Conservation (phyloP, 2,113 vertebrate species). For the Phyllostomus discolor region DNA sequence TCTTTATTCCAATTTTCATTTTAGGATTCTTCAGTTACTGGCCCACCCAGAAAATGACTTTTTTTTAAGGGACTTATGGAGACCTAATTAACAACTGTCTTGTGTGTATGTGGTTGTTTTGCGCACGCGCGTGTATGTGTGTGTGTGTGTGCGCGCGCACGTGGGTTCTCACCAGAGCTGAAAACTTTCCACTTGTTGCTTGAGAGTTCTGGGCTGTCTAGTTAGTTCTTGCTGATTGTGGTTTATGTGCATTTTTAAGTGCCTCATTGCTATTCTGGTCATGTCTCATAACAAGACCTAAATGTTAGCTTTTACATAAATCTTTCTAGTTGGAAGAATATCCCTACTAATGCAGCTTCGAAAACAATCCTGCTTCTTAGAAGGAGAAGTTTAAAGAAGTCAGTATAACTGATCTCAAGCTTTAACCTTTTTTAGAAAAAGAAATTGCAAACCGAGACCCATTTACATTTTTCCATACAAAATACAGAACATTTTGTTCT, state of each 20-base stretch:
- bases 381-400: neutral
- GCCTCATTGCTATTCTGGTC: conserved; percentile 3
- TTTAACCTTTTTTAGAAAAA: neutral
- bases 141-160: neutral
- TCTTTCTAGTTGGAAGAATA: conserved; percentile 6
- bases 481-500: conserved; percentile 37
- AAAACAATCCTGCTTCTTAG: neutral
- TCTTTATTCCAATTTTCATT: neutral
- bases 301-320: neutral
- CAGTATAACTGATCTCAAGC: neutral
- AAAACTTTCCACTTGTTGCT: neutral
- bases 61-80: neutral
- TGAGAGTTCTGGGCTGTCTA: neutral
- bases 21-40: neutral
- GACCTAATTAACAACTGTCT: neutral
- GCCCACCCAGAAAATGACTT: neutral
- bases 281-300: neutral
- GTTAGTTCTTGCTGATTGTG: neutral
- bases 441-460: neutral
- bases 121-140: too few species aligned
- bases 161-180: neutral
- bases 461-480: conserved; percentile 34
- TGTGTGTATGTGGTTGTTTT: neutral
- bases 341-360: neutral
- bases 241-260: neutral